phyloP scores from a whole-genome alignment of 2,113 vertebrate genomes.

The Bos javanicus region DNA sequence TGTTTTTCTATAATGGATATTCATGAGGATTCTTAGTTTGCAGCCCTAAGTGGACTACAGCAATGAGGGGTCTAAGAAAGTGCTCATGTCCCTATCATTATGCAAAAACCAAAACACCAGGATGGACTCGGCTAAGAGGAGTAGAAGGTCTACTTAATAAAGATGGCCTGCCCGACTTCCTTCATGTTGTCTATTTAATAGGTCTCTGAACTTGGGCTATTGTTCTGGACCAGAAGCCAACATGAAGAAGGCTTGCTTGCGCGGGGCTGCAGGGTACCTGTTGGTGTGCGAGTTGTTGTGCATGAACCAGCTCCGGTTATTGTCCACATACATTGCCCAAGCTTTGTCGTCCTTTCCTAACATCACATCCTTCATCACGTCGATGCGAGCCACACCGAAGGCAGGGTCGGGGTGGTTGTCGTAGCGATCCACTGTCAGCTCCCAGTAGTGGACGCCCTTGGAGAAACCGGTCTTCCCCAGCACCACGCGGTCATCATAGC shows the following conservation, averaged over 20 bases:
- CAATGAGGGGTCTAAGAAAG: not conserved
- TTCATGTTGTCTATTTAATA: not conserved
- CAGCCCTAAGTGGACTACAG: not conserved
- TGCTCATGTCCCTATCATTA: not conserved
- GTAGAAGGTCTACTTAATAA: not conserved
- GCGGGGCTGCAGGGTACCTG: conserved; percentile 84
- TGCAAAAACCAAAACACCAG: not conserved
- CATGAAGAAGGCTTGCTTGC: conserved; percentile 27
- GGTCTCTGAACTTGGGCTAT: not conserved
- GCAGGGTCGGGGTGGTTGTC: conserved; percentile 99
- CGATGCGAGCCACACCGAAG: conserved; percentile 91
- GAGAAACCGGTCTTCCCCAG: conserved; percentile 95
- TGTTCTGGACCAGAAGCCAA: not conserved
- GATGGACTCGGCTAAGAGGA: not conserved
- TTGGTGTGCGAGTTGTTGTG: conserved; percentile 99
- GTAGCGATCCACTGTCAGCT: conserved; percentile 95
- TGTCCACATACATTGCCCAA: conserved; percentile 99
- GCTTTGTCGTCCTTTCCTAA: conserved; percentile 99
- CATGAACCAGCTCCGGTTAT: conserved; percentile 99
- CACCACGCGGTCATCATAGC: conserved; percentile 97
- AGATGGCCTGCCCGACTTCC: not conserved
- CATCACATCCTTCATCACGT: conserved; percentile 98
- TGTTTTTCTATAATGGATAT: not conserved
- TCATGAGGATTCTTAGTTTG: not conserved
- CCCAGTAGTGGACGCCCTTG: conserved; percentile 98